Evolutionary conservation across 92 coral and sea anemone genomes (phyloP), one percentile per base, ranked within the genome.

Genomic region (Palythoa grandis): DNA sequence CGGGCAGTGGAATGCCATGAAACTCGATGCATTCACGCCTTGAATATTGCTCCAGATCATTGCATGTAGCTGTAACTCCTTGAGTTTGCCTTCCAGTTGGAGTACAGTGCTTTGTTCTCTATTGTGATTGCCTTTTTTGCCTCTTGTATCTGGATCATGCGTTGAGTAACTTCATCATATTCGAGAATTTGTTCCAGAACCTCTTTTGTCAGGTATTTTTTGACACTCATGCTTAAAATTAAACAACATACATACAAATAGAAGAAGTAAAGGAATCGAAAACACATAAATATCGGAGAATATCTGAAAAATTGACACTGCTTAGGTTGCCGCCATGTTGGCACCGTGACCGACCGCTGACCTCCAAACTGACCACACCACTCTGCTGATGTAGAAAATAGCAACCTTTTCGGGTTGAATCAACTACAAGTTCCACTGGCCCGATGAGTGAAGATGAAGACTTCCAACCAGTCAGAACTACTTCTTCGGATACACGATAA

Each of bases 401-500:
- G 74, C 22, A 38, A 24, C 76, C 82, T 60, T 63, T 47, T 11
- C 25, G n/a, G 56, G 29, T 86, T 39, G 72, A 48, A 88, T 72
- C 58, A 72, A 69, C 76, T 17, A 82, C 76, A 74, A 88, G 76
- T 37, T 88, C 53, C 11, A 74, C 83, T 2, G 87, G 77, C 14
- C 77, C 87, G 60, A 88, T 74, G 35, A 83, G 37, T n/a, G 63
- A 43, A 60, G 76, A 88, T 4, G 84, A 60, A 7, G 84, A 88
- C 19, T 78, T 88, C 88, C 84, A 88, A 37, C 61, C 54, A n/a
- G 73, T 83, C 77, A 83, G 85, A 53, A 88, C 61, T 39, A 88
- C 79, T 15, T 88, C 91, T 70, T 76, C 76, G 19, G 87, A 75
- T 2, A 84, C 85, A 52, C 39, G 70, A 53, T 88, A 88, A 14